These are phyloP conservation scores for Picathartes gymnocephalus DNA, from an alignment of 2,113 vertebrate species.

Conservation along the genomic window DNA sequence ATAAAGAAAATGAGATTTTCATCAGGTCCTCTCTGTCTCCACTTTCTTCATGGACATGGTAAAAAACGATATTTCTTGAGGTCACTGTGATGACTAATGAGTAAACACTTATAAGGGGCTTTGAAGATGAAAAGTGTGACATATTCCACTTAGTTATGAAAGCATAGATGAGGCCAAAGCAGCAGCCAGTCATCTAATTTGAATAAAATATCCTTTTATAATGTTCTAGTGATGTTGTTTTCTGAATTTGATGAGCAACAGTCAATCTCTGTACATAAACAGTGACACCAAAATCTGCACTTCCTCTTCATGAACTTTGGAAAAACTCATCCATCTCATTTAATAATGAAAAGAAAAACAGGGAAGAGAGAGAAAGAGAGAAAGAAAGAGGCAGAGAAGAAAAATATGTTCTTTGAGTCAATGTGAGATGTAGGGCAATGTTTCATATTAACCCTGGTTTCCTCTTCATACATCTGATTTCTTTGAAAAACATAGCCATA, in stretches of 20 bases:
- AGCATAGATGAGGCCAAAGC: neutral
- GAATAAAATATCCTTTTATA: neutral
- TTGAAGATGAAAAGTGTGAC: neutral
- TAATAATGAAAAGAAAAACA: neutral
- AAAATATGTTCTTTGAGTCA: neutral
- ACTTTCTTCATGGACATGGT: neutral
- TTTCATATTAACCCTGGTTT: slow-evolving; percentile 33
- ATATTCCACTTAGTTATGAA: neutral
- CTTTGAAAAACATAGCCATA: slow-evolving; percentile 10
- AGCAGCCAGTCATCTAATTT: neutral
- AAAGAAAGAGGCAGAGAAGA: neutral
- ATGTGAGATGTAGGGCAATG: neutral
- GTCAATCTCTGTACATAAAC: neutral
- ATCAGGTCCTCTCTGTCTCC: neutral
- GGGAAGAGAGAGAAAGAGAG: neutral
- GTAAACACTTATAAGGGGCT: neutral
- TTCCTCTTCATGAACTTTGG: neutral
- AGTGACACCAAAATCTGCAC: neutral
- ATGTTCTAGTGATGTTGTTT: neutral
- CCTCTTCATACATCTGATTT: slow-evolving; percentile 11
- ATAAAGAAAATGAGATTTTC: neutral
- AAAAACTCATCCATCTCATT: neutral
- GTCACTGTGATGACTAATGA: neutral
- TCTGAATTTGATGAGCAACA: neutral
- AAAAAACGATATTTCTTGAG: neutral